Percentiles rank a stretch among this genome's conserved stretches.
Conservation (phyloP, 1,140 invertebrate species). For the Drosophila albomicans region DNA sequence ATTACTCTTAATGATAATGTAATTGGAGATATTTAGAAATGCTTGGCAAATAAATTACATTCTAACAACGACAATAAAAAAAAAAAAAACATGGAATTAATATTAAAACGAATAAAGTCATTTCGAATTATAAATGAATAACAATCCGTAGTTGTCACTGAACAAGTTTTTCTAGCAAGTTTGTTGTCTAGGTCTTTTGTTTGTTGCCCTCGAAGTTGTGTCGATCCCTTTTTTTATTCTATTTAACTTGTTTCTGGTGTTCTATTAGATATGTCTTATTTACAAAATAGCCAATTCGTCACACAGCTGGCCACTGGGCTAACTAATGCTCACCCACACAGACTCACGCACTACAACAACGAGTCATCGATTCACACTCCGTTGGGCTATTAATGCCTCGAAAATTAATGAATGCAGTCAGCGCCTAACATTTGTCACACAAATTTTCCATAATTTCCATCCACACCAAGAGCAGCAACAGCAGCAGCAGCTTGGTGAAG, state of each 20-base stretch:
- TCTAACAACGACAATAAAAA: background rate
- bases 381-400: constrained; percentile 48
- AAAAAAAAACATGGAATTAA: background rate
- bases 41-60: constrained; percentile 5
- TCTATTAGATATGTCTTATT: constrained; percentile 54
- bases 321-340: constrained; percentile 53
- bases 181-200: constrained; percentile 48
- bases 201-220: background rate
- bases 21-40: constrained; percentile 6
- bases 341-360: constrained; percentile 14
- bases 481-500: constrained; percentile 13
- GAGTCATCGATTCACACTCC: constrained; percentile 65
- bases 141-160: background rate
- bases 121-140: constrained; percentile 3
- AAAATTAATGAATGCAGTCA: constrained; percentile 76
- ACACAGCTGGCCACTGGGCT: constrained; percentile 56
- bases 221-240: background rate
- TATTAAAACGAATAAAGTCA: constrained; percentile 3
- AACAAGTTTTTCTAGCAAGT: constrained; percentile 37
- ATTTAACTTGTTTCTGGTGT: constrained; percentile 5
- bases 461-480: constrained; percentile 28
- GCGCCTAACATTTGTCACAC: constrained; percentile 74
- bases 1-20: constrained; percentile 19
- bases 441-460: constrained; percentile 47
- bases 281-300: constrained; percentile 71